phyloP scores from a whole-genome alignment of 1,140 invertebrate species.

The Acromyrmex charruanus region DNA sequence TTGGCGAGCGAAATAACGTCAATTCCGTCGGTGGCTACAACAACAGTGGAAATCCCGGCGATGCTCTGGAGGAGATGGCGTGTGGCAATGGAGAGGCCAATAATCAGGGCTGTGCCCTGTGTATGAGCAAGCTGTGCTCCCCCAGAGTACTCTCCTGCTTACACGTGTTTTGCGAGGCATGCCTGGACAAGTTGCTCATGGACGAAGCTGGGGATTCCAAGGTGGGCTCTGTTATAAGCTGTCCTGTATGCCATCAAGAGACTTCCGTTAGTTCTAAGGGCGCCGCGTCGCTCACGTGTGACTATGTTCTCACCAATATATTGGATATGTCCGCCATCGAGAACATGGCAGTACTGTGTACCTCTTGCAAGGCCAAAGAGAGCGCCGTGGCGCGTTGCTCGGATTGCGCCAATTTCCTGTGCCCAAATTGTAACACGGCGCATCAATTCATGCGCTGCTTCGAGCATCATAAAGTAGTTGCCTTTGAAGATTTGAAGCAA shows the following conservation, averaged over 20 bases:
- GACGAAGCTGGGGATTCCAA: constrained; percentile 90
- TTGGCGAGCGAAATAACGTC: constrained; percentile 48
- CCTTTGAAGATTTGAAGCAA: constrained; percentile 94
- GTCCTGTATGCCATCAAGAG: constrained; percentile 94
- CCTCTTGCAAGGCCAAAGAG: constrained; percentile 95
- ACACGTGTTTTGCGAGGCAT: constrained; percentile 97
- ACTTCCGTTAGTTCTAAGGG: constrained; percentile 92
- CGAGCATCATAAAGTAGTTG: constrained; percentile 95
- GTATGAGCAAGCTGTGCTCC: constrained; percentile 90
- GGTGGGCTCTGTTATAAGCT: constrained; percentile 87
- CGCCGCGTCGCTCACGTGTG: constrained; percentile 91
- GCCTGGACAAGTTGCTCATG: constrained; percentile 92
- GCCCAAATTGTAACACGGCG: constrained; percentile 96
- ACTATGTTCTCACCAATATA: constrained; percentile 95
- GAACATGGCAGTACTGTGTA: constrained; percentile 92
- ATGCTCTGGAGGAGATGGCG: constrained; percentile 79
- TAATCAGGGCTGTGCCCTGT: constrained; percentile 85
- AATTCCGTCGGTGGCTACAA: constrained; percentile 52
- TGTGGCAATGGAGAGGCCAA: constrained; percentile 72
- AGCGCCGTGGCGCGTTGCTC: constrained; percentile 96
- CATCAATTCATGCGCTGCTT: constrained; percentile 98
- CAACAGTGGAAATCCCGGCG: constrained; percentile 70
- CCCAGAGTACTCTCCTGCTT: constrained; percentile 96
- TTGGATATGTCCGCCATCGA: constrained; percentile 94
- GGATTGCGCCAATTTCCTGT: constrained; percentile 97